phyloP scores from a whole-genome alignment of 2,888 invertebrate genomes.

The Pandemis corylana region DNA sequence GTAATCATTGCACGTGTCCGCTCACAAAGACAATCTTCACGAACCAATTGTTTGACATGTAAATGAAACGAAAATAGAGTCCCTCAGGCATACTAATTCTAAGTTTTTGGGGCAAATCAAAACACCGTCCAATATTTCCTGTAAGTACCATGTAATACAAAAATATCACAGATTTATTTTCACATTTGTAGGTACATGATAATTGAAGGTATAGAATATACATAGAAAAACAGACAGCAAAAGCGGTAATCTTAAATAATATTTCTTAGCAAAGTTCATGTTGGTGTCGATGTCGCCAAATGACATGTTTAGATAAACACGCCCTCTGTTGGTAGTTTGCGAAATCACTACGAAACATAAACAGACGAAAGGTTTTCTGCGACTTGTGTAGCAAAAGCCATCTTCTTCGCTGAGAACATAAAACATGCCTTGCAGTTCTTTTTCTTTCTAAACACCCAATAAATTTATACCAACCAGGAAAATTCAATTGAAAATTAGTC shows the following conservation, averaged over 20 bases:
- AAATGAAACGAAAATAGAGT: conserved; percentile 12
- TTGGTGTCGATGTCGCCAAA: no score
- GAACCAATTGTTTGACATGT: conserved; percentile 15
- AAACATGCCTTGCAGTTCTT: no score
- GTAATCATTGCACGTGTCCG: conserved; percentile 23
- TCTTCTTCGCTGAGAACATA: not conserved
- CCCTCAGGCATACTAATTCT: conserved; percentile 4
- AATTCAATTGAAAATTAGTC: no score
- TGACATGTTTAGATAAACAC: not conserved
- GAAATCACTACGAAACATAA: not conserved
- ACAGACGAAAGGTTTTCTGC: not conserved
- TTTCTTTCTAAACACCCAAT: not conserved
- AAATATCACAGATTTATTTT: conserved; percentile 71
- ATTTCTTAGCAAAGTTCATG: not conserved
- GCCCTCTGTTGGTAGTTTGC: not conserved
- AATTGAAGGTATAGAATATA: conserved; percentile 4
- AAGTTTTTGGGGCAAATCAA: conserved; percentile 6
- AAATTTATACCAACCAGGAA: not conserved
- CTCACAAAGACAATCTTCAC: conserved; percentile 12
- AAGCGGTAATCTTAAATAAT: not conserved
- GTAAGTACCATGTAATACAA: conserved; percentile 64
- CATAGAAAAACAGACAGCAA: not conserved
- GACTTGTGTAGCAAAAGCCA: not conserved
- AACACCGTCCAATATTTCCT: conserved; percentile 40
- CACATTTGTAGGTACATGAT: conserved; percentile 49